Base-by-base conservation (phyloP, 2,797 vertebrate genomes). In the Chiroxiphia lanceolata region DNA sequence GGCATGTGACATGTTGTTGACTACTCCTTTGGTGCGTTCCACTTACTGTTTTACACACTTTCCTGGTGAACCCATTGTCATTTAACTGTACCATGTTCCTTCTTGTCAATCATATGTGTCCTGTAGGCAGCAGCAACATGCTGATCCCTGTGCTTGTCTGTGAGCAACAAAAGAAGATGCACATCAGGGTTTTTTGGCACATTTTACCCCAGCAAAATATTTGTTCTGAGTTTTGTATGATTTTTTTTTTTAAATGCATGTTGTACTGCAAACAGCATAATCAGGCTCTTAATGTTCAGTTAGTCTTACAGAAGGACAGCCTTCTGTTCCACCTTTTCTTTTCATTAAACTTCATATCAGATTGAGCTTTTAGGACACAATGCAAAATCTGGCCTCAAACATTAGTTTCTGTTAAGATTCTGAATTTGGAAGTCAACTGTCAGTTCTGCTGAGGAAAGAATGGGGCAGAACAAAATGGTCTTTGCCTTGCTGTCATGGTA, bases 401-500 rank as follows among this genome's bases (percentile, higher is more conserved):
- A 54, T 87, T 64, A 59, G 40, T 76, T 93, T 84, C 75, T 85
- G 42, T 75, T 84, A 79, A 72, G 86, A 80, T 71, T 74, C 70
- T 89, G 89, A 70, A 72, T 91, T 79, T 87, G 86, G 57, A 93
- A 93, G 56, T 25, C 42, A 79, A 70, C 77, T 54, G 70, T 64
- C 47, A 92, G 74, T 89, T 94, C 78, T 89, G 68, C 74, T 89
- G 68, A 92, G 54, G 54, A 74, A 82, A 21, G 65, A 90, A 69
- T 57, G 57, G 80, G 83, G 83, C 78, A 92, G 68, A 96, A 94
- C 83, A 80, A 74, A 95, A 89, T 74, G 67, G 61, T 88, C 77
- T 91, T 96, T 90, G 67, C 83, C 27, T 88, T 56, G 71, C 94
- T 94, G 79, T 94, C 80, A 88, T 92, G 87, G 90, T 72, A 95